Evolutionary conservation across 2,797 vertebrate genomes (phyloP).

Genomic region (Malacoctenus gilli): DNA sequence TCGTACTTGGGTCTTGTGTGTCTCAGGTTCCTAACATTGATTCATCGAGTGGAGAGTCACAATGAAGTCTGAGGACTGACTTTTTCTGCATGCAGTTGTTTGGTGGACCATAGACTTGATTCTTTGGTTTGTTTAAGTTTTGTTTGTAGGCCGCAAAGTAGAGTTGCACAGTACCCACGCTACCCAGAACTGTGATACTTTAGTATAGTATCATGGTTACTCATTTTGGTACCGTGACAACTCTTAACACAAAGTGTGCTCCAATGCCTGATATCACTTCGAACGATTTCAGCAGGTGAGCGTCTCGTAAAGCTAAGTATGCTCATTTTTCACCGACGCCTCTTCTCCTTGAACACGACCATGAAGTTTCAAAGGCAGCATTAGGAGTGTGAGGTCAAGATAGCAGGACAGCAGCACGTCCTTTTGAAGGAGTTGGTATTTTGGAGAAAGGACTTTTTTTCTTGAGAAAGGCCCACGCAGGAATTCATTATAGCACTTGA

Average conservation of each 20-base stretch:
- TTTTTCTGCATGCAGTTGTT: too few species aligned
- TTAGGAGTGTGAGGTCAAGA: constrained; percentile 56
- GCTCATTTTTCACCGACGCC: constrained; percentile 8
- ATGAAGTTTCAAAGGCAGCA: constrained; percentile 30
- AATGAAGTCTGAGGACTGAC: too few species aligned
- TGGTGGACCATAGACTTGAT: too few species aligned
- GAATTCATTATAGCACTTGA: constrained; percentile 56
- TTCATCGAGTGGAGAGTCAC: too few species aligned
- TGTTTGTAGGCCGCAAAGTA: too few species aligned
- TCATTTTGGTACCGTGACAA: too few species aligned
- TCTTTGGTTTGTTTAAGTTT: too few species aligned
- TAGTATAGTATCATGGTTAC: too few species aligned
- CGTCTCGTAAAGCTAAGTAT: neutral
- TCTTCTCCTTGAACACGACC: constrained; percentile 43
- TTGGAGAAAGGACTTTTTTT: constrained; percentile 48
- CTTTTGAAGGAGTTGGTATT: constrained; percentile 38
- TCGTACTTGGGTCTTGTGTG: too few species aligned
- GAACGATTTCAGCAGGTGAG: neutral
- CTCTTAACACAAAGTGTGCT: neutral
- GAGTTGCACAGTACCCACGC: too few species aligned
- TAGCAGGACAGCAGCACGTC: constrained; percentile 26
- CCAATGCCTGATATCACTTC: neutral
- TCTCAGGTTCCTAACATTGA: too few species aligned
- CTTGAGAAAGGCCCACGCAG: constrained; percentile 41
- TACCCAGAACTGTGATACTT: too few species aligned